Percentiles rank a stretch among this genome's conserved stretches.
Evolutionary conservation across 2,888 invertebrate species (phyloP).

Genomic region (Drosophila meridionalis): DNA sequence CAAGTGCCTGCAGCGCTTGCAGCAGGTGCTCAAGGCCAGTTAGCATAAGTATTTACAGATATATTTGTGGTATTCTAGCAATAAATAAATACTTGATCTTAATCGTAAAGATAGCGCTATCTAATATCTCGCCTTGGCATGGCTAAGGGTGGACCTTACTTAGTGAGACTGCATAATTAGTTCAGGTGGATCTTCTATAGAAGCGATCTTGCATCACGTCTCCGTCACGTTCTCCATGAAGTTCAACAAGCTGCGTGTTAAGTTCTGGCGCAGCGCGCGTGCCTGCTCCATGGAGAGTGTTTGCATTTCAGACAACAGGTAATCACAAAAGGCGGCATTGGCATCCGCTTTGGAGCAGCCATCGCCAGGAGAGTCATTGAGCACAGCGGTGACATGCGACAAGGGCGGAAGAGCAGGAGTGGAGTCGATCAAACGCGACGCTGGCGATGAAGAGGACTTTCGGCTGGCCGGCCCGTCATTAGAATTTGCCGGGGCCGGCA

Average conservation of each 20-base stretch:
- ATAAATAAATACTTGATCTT: not conserved
- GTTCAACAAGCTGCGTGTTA: not conserved
- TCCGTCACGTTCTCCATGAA: constrained; percentile 8
- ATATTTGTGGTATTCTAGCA: not conserved
- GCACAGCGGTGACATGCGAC: not conserved
- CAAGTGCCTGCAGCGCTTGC: constrained; percentile 72
- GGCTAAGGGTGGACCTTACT: not conserved
- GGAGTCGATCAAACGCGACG: too few relatives aligned
- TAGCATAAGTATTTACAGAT: not conserved
- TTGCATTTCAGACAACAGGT: constrained; percentile 11
- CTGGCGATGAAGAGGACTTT: not conserved
- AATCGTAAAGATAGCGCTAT: not conserved
- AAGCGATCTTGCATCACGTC: not conserved
- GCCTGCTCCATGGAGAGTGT: constrained; percentile 12
- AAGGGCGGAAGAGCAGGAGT: not conserved
- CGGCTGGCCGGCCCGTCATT: not conserved
- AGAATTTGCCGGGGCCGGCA: not conserved
- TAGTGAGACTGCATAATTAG: not conserved
- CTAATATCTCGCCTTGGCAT: not conserved
- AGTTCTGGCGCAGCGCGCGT: constrained; percentile 3
- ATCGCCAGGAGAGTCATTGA: not conserved
- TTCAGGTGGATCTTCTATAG: not conserved
- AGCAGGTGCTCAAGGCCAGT: constrained; percentile 43
- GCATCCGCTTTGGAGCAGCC: constrained; percentile 2
- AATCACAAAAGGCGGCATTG: constrained; percentile 18